Conservation (phyloP, 2,888 invertebrate genomes). For the Plusia festucae region DNA sequence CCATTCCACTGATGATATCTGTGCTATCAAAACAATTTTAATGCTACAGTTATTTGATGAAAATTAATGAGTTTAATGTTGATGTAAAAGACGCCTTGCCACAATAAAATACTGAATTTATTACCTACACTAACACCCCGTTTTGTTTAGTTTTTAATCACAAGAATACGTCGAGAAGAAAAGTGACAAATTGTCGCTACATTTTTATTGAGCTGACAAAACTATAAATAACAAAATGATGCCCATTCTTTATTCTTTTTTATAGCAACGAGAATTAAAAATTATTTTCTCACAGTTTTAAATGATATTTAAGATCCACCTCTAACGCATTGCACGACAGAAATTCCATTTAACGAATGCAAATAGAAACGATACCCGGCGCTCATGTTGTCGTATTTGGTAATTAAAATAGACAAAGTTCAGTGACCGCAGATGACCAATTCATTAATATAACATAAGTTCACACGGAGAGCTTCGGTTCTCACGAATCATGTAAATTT, state of each 20-base stretch:
- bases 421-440: conserved; percentile 83
- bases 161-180: conserved; percentile 13
- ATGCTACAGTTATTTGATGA: conserved; percentile 60
- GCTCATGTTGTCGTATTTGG: conserved; percentile 65
- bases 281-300: conserved; percentile 15
- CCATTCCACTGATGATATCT: conserved; percentile 44
- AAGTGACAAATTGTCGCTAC: conserved; percentile 41
- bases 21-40: conserved; percentile 57
- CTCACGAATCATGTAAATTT: conserved; percentile 89
- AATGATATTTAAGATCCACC: conserved; percentile 18
- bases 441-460: conserved; percentile 89
- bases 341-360: conserved; percentile 45
- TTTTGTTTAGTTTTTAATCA: conserved; percentile 25
- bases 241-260: conserved; percentile 28
- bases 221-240: conserved; percentile 27
- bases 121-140: conserved; percentile 27
- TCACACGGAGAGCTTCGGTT: conserved; percentile 85
- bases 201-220: conserved; percentile 32
- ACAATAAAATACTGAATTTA: conserved; percentile 65
- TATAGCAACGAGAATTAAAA: conserved; percentile 14
- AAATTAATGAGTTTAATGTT: conserved; percentile 58
- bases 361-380: conserved; percentile 55
- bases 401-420: conserved; percentile 83
- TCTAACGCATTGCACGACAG: conserved; percentile 17
- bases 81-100: conserved; percentile 54